phyloP scores from a whole-genome alignment of 2,888 invertebrate species.

The Rotaria socialis region DNA sequence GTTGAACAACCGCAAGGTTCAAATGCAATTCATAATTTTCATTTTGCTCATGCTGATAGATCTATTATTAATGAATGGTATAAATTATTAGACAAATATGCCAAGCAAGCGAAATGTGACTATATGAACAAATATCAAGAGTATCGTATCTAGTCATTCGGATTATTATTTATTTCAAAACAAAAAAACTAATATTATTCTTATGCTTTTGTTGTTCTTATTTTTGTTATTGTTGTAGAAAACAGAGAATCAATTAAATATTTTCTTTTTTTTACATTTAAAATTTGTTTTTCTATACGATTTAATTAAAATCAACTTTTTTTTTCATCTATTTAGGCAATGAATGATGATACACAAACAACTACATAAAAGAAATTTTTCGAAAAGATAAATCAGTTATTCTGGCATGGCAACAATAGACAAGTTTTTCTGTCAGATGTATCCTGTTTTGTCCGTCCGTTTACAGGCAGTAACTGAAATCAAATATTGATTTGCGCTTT shows the following conservation, averaged over 20 bases:
- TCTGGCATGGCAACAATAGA: neutral
- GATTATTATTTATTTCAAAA: neutral
- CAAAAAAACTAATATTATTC: neutral
- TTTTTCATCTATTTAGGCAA: neutral
- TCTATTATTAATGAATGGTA: conserved; percentile 19
- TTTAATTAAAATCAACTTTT: neutral
- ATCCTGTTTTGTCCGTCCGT: neutral
- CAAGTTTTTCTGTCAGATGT: neutral
- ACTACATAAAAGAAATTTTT: neutral
- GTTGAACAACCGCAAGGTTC: conserved; percentile 12
- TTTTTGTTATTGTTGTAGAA: neutral
- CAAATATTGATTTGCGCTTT: neutral
- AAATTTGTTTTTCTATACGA: neutral
- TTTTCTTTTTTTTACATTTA: neutral
- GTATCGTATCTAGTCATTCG: neutral
- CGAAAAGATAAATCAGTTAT: neutral
- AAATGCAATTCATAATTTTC: neutral
- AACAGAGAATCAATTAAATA: neutral
- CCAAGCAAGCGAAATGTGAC: neutral
- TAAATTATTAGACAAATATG: conserved; percentile 10
- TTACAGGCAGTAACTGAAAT: neutral
- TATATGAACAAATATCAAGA: conserved; percentile 25
- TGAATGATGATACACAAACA: neutral
- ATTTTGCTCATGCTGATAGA: conserved; percentile 21
- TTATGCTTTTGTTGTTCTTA: neutral